Base-by-base conservation (phyloP, 92 coral and sea anemone species). In the Palythoa grandis region DNA sequence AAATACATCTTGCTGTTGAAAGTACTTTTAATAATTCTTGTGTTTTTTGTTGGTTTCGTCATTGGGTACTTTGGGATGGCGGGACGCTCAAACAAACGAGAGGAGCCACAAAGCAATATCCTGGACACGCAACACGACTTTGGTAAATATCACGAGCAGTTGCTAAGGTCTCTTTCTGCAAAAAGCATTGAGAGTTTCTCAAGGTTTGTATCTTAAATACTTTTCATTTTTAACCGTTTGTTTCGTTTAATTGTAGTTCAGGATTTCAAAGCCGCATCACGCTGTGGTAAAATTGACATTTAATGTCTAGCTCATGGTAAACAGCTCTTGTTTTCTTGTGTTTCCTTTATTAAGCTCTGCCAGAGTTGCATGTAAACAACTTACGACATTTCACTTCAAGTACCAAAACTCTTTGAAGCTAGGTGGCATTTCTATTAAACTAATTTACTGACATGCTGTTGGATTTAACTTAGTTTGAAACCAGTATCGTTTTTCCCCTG, bases 11-110 rank as follows among this genome's bases (percentile, higher is more conserved):
- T 90, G 52, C 86, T 85, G 17, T 25, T 91, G 58, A 88, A 82
- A 78, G 53, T 92, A 78, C 74, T 92, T 37, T 79, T 57, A 13
- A 83, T 83, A 15, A 58, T 91, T 50, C 87, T 86, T 15, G 72
- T 92, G 23, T 88, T 92, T 77, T 90, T 88, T 63, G 56, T 88
- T 76, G 95, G 95, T 17, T 92, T 90, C 65, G 48, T 90, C 7
- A 76, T 92, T 75, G 95, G 95, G 52, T 92, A 92, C 58, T 92
- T 90, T 17, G 89, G 86, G 2, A 82, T 60, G 90, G 79, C 60
- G 72, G 90, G 71, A 8, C 79, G 43, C 25, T 29, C 77, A 39
- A 73, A 20, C 63, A 52, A 71, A 43, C 48, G n/a, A 2, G 67
- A 22, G 2, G 71, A 39, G 9, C 48, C 17, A 58, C 5, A 58